phyloP scores from a whole-genome alignment of 2,888 invertebrate genomes.

The Ochlodes sylvanus region DNA sequence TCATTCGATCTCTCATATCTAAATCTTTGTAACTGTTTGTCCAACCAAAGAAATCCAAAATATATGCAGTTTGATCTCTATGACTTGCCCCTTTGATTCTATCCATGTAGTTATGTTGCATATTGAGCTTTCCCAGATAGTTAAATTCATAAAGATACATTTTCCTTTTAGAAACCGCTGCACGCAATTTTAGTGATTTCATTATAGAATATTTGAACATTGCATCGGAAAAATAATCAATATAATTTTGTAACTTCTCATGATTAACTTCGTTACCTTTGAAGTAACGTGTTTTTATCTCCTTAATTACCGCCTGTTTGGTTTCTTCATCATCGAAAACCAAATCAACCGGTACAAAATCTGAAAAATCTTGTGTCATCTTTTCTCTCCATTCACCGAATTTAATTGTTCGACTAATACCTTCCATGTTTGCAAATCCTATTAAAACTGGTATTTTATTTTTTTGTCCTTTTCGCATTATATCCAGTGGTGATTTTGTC shows the following conservation, averaged over 20 bases:
- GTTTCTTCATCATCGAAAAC: constrained; percentile 55
- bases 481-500: constrained; percentile 70
- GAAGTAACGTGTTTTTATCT: constrained; percentile 66
- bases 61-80: constrained; percentile 72
- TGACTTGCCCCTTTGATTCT: constrained; percentile 72
- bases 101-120: constrained; percentile 68
- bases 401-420: constrained; percentile 66
- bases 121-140: constrained; percentile 68
- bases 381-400: constrained; percentile 66
- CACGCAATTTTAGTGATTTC: constrained; percentile 68
- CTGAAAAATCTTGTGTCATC: constrained; percentile 71
- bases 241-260: constrained; percentile 59
- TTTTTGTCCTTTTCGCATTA: constrained; percentile 59
- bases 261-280: constrained; percentile 58
- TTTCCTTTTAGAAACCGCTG: constrained; percentile 53
- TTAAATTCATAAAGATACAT: constrained; percentile 73
- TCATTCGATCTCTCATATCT: constrained; percentile 69
- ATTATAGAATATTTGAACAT: constrained; percentile 75
- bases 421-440: constrained; percentile 77
- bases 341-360: constrained; percentile 72
- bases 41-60: constrained; percentile 67
- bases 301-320: constrained; percentile 54
- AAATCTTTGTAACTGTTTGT: constrained; percentile 64
- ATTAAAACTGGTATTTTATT: constrained; percentile 63
- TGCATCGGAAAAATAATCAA: constrained; percentile 74